Base-by-base conservation (phyloP, 2,888 invertebrate species). In the Leucania comma region DNA sequence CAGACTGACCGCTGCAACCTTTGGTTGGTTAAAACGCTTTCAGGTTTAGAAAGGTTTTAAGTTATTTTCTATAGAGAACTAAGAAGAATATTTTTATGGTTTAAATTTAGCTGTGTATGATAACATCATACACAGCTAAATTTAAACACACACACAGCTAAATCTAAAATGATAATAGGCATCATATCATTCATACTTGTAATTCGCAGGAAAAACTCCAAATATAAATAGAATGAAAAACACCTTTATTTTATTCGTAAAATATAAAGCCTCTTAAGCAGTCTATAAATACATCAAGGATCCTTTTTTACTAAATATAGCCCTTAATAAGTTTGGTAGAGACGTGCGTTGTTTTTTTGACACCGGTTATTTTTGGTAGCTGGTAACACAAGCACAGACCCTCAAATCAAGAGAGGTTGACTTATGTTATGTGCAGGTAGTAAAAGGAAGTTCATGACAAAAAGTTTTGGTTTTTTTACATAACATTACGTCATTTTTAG, bases 281-380 rank as follows among this genome's bases (percentile, higher is more conserved):
- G 12, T 51, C 14, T 38, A 53, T 32, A 72, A 66, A 66, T 46
- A 29, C 20, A 2, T 22, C 2, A 9, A 12, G 42, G n/a, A 26
- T 20, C 32, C 29, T 62, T 61, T 56, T 20, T 22, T n/a, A 26
- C 48, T 22, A 58, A 53, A 53, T 58, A 50, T 38, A 64, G 38
- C 17, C 2, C 32, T 60, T 51, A 22, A 58, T n/a, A 58, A 53
- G 42, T 35, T 57, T 63, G 51, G 9, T 38, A 46, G 17, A 67
- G 50, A 66, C 54, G 51, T 42, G 22, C 10, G 53, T 48, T 59
- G 72, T 61, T 68, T 51, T 72, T 68, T 26, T 51, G 46, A 42
- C 24, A 29, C 20, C n/a, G 20, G 22, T 51, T 74, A 68, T 78
- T 62, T 80, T 75, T 75, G 61, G 75, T n/a, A 9, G 60, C 51